Percentiles rank a stretch among this genome's conserved stretches.
These are phyloP conservation scores for Agonopterix subpropinquella DNA, from an alignment of 2,888 invertebrate genomes.

Conservation along the genomic window DNA sequence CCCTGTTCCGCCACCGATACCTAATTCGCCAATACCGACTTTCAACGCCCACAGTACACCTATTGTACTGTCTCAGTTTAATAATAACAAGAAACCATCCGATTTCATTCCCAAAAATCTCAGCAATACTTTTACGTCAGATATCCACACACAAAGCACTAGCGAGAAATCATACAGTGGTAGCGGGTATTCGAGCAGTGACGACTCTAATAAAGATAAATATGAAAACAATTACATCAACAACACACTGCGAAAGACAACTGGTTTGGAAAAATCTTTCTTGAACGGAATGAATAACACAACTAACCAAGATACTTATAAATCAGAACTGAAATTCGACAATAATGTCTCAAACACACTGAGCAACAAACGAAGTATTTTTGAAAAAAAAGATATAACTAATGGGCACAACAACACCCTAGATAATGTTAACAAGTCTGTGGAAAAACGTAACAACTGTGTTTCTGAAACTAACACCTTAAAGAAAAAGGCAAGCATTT, in stretches of 20 bases:
- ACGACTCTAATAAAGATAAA: slow-evolving; percentile 49
- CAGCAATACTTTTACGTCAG: slow-evolving; percentile 22
- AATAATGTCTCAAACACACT: slow-evolving; percentile 51
- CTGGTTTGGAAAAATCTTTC: slow-evolving; percentile 40
- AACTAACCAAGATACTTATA: slow-evolving; percentile 28
- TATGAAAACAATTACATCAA: slow-evolving; percentile 31
- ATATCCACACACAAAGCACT: slow-evolving; percentile 23
- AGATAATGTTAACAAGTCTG: slow-evolving; percentile 22
- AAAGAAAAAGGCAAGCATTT: slow-evolving; percentile 15
- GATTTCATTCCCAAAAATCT: slow-evolving; percentile 36
- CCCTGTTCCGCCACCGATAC: slow-evolving; percentile 56
- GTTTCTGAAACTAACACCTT: slow-evolving; percentile 25
- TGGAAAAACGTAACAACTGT: slow-evolving; percentile 29
- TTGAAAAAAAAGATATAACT: slow-evolving; percentile 44
- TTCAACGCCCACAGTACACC: slow-evolving; percentile 45
- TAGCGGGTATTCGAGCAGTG: slow-evolving; percentile 40
- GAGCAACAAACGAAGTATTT: slow-evolving; percentile 50
- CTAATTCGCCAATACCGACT: slow-evolving; percentile 55
- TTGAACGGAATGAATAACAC: slow-evolving; percentile 40
- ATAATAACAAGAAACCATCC: slow-evolving; percentile 24
- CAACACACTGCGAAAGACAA: slow-evolving; percentile 43
- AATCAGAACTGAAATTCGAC: slow-evolving; percentile 40
- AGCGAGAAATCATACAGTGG: slow-evolving; percentile 39
- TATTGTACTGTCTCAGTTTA: slow-evolving; percentile 20
- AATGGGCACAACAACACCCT: slow-evolving; percentile 23